Evolutionary conservation across 2,113 vertebrate species (phyloP).

Genomic region (Nibea coibor): DNA sequence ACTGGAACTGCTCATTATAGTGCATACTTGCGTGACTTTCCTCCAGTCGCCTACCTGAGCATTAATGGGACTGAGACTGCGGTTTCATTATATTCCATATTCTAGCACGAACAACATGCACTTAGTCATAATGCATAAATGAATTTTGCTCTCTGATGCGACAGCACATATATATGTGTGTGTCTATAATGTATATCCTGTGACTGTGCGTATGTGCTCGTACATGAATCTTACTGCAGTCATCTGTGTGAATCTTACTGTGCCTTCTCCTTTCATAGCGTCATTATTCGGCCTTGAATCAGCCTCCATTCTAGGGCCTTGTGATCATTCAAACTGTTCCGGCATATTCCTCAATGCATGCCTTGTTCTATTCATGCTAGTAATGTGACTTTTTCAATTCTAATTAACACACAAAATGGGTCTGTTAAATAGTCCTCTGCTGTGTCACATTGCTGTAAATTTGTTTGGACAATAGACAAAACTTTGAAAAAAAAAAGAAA

Average conservation of each 20-base stretch:
- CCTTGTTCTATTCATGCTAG: slow-evolving; percentile 76
- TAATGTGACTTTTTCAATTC: slow-evolving; percentile 74
- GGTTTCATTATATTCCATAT: slow-evolving; percentile 54
- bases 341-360: slow-evolving; percentile 70
- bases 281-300: slow-evolving; percentile 72
- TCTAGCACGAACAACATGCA: slow-evolving; percentile 37
- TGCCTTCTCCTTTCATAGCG: slow-evolving; percentile 71
- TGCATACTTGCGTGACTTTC: slow-evolving; percentile 11
- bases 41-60: slow-evolving; percentile 4
- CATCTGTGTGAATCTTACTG: slow-evolving; percentile 50
- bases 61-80: slow-evolving; percentile 20
- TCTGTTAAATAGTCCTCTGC: slow-evolving; percentile 56
- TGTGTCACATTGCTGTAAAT: slow-evolving; percentile 62
- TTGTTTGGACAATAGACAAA: slow-evolving; percentile 64
- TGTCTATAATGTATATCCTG: neutral
- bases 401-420: slow-evolving; percentile 70
- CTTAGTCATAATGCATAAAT: slow-evolving; percentile 39
- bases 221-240: slow-evolving; percentile 40
- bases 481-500: slow-evolving; percentile 21
- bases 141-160: slow-evolving; percentile 7
- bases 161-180: neutral
- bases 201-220: slow-evolving; percentile 1
- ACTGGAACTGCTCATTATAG: slow-evolving; percentile 12
- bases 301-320: slow-evolving; percentile 62
- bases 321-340: slow-evolving; percentile 69